Base-by-base conservation (phyloP, 2,113 vertebrate species). In the Pedionomus torquatus region DNA sequence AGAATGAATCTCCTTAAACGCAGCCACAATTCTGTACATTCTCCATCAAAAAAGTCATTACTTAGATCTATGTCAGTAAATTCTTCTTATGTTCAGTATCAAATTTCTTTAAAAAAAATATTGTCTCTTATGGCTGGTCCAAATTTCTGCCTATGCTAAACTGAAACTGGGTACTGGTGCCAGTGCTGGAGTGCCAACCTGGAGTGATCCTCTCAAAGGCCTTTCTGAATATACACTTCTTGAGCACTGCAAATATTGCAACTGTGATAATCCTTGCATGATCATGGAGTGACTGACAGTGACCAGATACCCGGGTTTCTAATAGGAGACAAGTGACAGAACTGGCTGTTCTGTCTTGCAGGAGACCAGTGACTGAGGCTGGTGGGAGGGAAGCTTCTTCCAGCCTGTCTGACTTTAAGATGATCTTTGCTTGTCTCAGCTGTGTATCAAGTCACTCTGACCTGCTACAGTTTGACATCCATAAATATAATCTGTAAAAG, bases 401-500 rank as follows among this genome's bases (percentile, higher is more conserved):
- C 30, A 85, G 75, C 10, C 37, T 75, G 43, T 55, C 57, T 88
- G 58, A 35, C 71, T 85, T 83, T 24, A 48, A 35, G 88, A 74
- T 91, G 54, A 77, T 70, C 71, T 86, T 83, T 51, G n/a, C 46
- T 80, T 92, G 37, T 43, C 72, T 94, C 64, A 88, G 82, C 51
- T 21, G 2, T 48, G 33, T 80, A 83, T 93, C 90, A 79, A 93
- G 95, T 96, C 92, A 90, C 63, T 81, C 87, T 96, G 95, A 96
- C 90, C 92, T 3, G 46, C 90, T 93, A 64, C 54, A 63, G 63
- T 78, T 77, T 77, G 24, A 25, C 74, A 88, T 94, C 83, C 80
- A 90, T 90, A 93, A 97, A 96, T 88, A 94, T 21, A 41, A 46
- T 26, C 91, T 96, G 65, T 79, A 89, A 96, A 96, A 92, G 88